Conservation (phyloP, 2,797 vertebrate genomes). For the Premnoplex brunnescens region DNA sequence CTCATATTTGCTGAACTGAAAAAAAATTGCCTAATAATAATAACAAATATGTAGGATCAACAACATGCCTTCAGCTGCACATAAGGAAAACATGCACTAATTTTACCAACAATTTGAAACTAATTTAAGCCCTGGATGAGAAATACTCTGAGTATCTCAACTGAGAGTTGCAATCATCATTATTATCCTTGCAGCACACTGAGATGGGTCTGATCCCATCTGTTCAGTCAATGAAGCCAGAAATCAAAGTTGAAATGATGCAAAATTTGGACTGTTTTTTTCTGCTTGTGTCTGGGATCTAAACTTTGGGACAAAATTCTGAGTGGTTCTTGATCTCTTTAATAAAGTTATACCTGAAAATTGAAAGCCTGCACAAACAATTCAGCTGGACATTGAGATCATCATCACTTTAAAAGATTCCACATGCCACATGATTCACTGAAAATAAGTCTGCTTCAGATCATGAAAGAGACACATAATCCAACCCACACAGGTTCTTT, state of each 20-base stretch:
- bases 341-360: background rate
- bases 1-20: background rate
- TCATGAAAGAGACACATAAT: background rate
- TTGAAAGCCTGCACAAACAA: background rate
- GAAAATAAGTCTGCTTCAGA: background rate
- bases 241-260: background rate
- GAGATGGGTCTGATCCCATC: slow-evolving; percentile 15
- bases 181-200: background rate
- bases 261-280: background rate
- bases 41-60: background rate
- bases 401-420: background rate
- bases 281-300: background rate
- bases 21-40: background rate
- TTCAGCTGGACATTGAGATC: background rate
- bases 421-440: background rate
- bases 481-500: background rate
- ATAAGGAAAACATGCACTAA: background rate
- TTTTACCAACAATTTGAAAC: slow-evolving; percentile 10
- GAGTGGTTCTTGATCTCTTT: background rate
- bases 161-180: background rate
- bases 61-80: background rate
- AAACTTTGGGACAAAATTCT: background rate
- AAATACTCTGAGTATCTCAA: background rate
- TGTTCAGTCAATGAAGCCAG: slow-evolving; percentile 16
- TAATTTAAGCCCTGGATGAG: background rate